Evolutionary conservation across 2,113 vertebrate genomes (phyloP), one percentile per base, ranked within the genome.

Genomic region (Pedionomus torquatus): DNA sequence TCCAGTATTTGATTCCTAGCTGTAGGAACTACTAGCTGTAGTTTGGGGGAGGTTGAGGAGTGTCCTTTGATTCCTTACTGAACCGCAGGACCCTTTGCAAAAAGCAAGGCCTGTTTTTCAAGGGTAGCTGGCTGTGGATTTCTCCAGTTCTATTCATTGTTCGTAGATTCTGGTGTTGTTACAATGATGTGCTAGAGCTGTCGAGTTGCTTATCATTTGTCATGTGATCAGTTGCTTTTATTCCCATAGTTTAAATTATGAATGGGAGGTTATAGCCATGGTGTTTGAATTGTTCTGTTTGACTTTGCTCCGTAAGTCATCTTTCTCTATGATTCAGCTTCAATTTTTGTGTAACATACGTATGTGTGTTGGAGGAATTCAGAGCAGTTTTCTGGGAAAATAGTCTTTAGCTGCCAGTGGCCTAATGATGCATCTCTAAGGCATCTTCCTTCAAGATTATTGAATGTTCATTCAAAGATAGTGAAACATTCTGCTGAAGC

Each of bases 371-470:
- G 85, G 74, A 84, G 86, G 92, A 92, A 89, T 93, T 91, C 68
- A 74, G 85, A 92, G 69, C 19, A 61, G 41, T 91, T 95, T 97
- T 94, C 95, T 91, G 79, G 93, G 87, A 95, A 96, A 94, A 41
- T 0, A 61, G 25, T 49, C 78, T 69, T 88, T 43, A 66, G 81
- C 64, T 95, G 85, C 80, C 95, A 93, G 71, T 35, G 54, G 39
- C 33, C 39, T 57, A 65, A 33, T 80, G 82, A 83, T 83, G 81
- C 65, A 86, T 89, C 58, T 82, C 70, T 17, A 31, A 75, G 64
- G 83, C 89, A 63, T 94, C 88, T 90, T 96, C 71, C 88, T 93
- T 76, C 33, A 25, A 49, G 55, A 46, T 61, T 61, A 49, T 0
- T 78, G 75, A 87, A 60, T 49, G 41, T 4, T 52, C 43, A 19